Base-by-base conservation (phyloP, 2,888 invertebrate species). In the Eurois occulta region DNA sequence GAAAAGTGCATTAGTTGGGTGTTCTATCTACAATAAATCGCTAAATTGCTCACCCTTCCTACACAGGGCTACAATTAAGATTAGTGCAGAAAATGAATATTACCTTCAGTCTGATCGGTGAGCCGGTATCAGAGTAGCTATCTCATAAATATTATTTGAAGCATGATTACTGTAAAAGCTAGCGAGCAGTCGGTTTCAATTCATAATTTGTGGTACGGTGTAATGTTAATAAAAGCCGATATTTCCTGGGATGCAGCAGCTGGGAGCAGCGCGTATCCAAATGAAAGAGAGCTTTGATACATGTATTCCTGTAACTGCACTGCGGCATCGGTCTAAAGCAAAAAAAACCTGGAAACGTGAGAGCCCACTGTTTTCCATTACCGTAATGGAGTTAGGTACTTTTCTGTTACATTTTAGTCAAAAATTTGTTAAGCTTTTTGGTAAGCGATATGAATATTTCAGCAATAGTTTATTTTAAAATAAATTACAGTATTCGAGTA, bases 321-420 rank as follows among this genome's bases (percentile, higher is more conserved):
- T 95, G 95, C 95, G 95, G 94, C 94, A 93, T 92, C 90, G 93
- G 92, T 90, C 91, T 89, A 91, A 91, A 92, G 91, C 90, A 91
- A 92, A 93, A 92, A 43, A 94, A 93, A 92, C 86, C 91, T 90
- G 92, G 91, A 92, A 90, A 92, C 93, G 91, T 86, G 92, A 93
- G 93, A 93, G 93, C 92, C 92, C 94, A 94, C 94, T 95, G 94
- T 95, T 95, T 95, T 95, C 95, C 95, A 95, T 95, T 95, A 95
- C 90, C 89, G 90, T 95, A 95, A 95, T 95, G 95, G 94, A 94
- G 93, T 94, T 94, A 94, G 93, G 94, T 94, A 94, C 90, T 94
- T 94, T 93, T 92, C 92, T 90, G 92, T 92, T 91, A 93, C 90
- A 92, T 94, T 95, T 94, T 93, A 92, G 92, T 91, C 90, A 91